Evolutionary conservation across 2,113 vertebrate genomes (phyloP).

Genomic region (Heloderma charlesbogerti): DNA sequence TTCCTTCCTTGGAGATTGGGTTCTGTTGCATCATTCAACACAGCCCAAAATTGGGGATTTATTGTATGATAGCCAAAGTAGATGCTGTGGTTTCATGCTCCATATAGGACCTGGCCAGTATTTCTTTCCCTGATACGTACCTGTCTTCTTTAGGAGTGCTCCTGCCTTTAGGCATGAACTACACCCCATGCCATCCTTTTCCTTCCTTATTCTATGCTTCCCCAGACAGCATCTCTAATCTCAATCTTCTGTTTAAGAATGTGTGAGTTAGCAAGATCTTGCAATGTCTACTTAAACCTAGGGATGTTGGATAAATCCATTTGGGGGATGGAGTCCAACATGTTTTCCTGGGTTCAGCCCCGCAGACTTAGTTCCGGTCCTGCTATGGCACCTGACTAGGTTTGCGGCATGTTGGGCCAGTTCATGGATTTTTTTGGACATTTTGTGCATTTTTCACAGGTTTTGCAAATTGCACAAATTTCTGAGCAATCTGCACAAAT

Average conservation of each 20-base stretch:
- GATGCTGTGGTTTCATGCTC: neutral
- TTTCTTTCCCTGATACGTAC: neutral
- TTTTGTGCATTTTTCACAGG: too few species aligned
- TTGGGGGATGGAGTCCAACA: too few species aligned
- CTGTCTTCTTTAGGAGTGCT: neutral
- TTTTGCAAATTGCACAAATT: too few species aligned
- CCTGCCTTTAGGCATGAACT: neutral
- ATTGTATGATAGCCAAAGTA: neutral
- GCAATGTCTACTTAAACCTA: neutral
- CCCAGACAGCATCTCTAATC: neutral
- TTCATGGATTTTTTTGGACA: too few species aligned
- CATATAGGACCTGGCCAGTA: neutral
- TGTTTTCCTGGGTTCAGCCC: too few species aligned
- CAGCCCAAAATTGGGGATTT: neutral
- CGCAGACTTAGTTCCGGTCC: too few species aligned
- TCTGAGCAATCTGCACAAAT: too few species aligned
- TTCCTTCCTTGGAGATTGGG: conserved; percentile 26
- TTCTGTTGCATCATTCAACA: conserved; percentile 39
- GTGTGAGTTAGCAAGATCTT: neutral
- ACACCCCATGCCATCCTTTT: neutral
- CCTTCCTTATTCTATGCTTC: neutral
- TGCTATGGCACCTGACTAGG: too few species aligned
- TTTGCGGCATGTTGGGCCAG: too few species aligned
- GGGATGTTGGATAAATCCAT: neutral
- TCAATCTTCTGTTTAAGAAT: neutral